Conservation (phyloP, 2,797 vertebrate genomes). For the Muscicapa striata region DNA sequence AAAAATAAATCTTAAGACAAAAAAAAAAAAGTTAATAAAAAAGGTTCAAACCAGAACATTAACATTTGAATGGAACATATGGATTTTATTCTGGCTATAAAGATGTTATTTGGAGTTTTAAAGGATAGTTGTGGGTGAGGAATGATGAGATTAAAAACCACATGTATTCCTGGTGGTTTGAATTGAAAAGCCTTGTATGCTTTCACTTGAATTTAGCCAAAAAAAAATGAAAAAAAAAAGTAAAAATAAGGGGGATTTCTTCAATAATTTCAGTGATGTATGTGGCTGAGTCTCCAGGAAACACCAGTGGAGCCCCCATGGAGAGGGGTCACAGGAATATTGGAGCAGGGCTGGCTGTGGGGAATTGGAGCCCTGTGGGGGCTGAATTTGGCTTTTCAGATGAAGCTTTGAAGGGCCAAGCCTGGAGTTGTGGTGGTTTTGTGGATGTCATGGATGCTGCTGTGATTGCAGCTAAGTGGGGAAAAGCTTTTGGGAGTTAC, state of each 20-base stretch:
- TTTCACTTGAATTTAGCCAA: rapidly evolving
- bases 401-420: not conserved
- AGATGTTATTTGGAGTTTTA: not conserved
- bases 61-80: rapidly evolving
- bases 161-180: rapidly evolving
- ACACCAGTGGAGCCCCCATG: rapidly evolving
- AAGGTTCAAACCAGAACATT: rapidly evolving
- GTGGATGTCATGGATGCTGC: rapidly evolving
- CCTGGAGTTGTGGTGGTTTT: not conserved
- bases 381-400: not conserved
- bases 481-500: not conserved
- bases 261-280: rapidly evolving
- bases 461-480: rapidly evolving
- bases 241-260: rapidly evolving
- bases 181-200: rapidly evolving
- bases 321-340: rapidly evolving
- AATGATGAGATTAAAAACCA: rapidly evolving
- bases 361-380: rapidly evolving
- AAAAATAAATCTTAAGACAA: rapidly evolving
- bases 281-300: not conserved
- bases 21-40: rapidly evolving
- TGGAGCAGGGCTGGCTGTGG: rapidly evolving
- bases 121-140: not conserved
- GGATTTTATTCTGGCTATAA: rapidly evolving
- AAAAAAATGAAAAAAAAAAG: too few species aligned